A percentile compares a stretch with the other conserved stretches of the same genome.
phyloP scores from a whole-genome alignment of 2,113 vertebrate genomes.

The Coptodon rendalli region DNA sequence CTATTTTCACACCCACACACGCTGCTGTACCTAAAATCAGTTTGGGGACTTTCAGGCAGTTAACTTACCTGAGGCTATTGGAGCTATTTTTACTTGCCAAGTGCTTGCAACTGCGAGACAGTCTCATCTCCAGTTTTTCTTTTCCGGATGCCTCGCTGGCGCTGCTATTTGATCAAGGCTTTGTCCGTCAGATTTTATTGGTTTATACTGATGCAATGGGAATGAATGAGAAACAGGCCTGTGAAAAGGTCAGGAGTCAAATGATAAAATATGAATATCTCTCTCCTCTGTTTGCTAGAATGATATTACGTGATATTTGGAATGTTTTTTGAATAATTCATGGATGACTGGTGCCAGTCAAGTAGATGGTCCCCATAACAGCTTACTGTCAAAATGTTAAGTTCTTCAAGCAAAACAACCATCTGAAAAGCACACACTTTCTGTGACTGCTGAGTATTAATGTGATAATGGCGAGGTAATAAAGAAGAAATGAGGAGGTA shows the following conservation, averaged over 20 bases:
- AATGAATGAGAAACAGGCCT: conserved; percentile 56
- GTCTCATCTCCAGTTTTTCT: conserved; percentile 39
- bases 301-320: conserved; percentile 55
- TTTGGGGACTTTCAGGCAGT: conserved; percentile 59
- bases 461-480: background rate
- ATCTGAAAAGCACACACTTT: background rate
- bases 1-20: conserved; percentile 55
- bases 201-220: conserved; percentile 54
- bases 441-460: background rate
- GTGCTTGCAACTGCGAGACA: conserved; percentile 44
- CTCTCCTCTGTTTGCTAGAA: conserved; percentile 44
- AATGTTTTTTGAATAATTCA: conserved; percentile 55
- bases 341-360: conserved; percentile 20
- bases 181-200: conserved; percentile 61
- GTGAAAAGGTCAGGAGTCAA: conserved; percentile 69
- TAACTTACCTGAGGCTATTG: conserved; percentile 54
- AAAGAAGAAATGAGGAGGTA: background rate
- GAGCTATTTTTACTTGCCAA: conserved; percentile 60
- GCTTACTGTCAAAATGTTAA: conserved; percentile 23
- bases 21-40: conserved; percentile 52
- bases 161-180: conserved; percentile 64
- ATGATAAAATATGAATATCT: conserved; percentile 62
- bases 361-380: background rate
- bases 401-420: background rate
- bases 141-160: conserved; percentile 1